phyloP scores from a whole-genome alignment of 1,140 invertebrate species.

The Drosophila melanica region DNA sequence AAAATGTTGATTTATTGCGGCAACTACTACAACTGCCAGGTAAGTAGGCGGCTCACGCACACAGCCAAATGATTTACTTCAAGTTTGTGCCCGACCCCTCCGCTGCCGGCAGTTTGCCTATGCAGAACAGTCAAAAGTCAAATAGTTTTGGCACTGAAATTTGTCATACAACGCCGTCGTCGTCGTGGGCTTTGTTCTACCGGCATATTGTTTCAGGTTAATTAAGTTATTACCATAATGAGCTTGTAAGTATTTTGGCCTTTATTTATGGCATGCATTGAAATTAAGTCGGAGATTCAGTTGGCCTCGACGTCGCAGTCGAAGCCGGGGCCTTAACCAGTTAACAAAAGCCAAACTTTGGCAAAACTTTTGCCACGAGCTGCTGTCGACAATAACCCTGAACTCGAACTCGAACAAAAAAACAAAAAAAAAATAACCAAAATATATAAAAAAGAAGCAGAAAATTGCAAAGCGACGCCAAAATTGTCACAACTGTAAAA shows the following conservation, averaged over 20 bases:
- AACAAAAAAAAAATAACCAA: constrained; percentile 16
- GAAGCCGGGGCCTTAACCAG: constrained; percentile 18
- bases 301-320: not conserved
- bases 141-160: constrained; percentile 79
- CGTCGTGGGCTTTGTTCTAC: constrained; percentile 43
- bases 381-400: constrained; percentile 41
- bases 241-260: constrained; percentile 73
- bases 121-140: constrained; percentile 70
- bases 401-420: constrained; percentile 2
- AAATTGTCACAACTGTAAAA: constrained; percentile 82
- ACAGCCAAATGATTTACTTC: constrained; percentile 42
- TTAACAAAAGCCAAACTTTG: constrained; percentile 70
- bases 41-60: constrained; percentile 27
- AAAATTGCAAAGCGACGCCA: constrained; percentile 73
- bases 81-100: constrained; percentile 13
- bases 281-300: constrained; percentile 9
- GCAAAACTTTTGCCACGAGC: constrained; percentile 51
- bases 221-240: constrained; percentile 83
- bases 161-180: constrained; percentile 66
- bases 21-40: constrained; percentile 56
- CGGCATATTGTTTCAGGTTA: constrained; percentile 80
- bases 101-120: constrained; percentile 5
- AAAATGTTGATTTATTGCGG: constrained; percentile 80
- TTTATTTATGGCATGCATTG: constrained; percentile 75
- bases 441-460: constrained; percentile 22